A percentile compares a stretch with the other conserved stretches of the same genome.
Evolutionary conservation across 2,113 vertebrate genomes (phyloP).

Genomic region (Centropristis striata): DNA sequence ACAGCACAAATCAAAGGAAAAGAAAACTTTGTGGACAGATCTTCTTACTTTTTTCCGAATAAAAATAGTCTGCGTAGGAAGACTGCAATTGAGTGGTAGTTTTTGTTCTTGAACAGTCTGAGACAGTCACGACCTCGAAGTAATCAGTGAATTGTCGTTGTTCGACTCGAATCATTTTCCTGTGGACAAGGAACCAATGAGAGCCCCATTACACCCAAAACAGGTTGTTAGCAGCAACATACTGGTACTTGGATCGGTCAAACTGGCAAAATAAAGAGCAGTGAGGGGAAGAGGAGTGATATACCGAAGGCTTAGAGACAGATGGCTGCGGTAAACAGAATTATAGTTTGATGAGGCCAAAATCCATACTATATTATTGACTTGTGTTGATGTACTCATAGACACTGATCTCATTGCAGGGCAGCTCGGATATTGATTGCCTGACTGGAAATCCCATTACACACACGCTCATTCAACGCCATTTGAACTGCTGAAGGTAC

Average conservation of each 20-base stretch:
- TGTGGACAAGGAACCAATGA: background rate
- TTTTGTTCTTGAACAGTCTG: slow-evolving; percentile 7
- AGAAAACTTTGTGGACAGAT: background rate
- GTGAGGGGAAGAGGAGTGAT: slow-evolving; percentile 7
- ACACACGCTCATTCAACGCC: slow-evolving; percentile 38
- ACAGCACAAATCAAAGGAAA: background rate
- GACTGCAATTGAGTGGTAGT: background rate
- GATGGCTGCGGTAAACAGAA: slow-evolving; percentile 63
- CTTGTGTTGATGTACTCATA: slow-evolving; percentile 68
- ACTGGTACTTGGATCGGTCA: background rate
- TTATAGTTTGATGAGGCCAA: slow-evolving; percentile 73
- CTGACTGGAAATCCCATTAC: slow-evolving; percentile 73
- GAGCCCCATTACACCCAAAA: background rate
- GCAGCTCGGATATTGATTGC: slow-evolving; percentile 66
- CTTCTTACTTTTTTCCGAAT: slow-evolving; percentile 9
- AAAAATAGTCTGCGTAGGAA: slow-evolving; percentile 1
- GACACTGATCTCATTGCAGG: slow-evolving; percentile 71
- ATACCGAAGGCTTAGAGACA: slow-evolving; percentile 16
- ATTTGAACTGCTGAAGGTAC: slow-evolving; percentile 38
- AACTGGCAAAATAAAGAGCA: background rate
- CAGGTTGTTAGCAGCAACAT: background rate
- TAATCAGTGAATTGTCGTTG: slow-evolving; percentile 10
- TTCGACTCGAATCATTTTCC: slow-evolving; percentile 5
- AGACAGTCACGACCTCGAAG: slow-evolving; percentile 18
- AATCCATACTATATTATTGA: slow-evolving; percentile 69